phyloP scores from a whole-genome alignment of 2,797 vertebrate species.

The Siniperca scherzeri region DNA sequence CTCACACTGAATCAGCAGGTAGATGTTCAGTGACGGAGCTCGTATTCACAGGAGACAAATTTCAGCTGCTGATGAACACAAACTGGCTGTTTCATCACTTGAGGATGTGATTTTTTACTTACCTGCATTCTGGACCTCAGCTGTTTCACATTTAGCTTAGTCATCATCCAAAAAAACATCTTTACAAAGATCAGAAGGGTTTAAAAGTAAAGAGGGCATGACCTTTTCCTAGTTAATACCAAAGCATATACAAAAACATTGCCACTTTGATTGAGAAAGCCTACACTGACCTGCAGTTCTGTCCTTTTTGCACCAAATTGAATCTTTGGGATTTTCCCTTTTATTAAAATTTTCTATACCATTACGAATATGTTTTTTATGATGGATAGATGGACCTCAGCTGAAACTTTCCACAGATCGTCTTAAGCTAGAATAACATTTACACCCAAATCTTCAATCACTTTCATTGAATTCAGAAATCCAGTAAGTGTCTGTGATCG shows the following conservation, averaged over 20 bases:
- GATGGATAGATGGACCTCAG: background rate
- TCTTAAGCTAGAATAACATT: background rate
- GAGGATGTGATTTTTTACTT: background rate
- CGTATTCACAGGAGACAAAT: background rate
- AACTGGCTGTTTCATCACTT: background rate
- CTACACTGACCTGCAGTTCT: slow-evolving; percentile 5
- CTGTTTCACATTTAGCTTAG: slow-evolving; percentile 5
- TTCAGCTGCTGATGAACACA: background rate
- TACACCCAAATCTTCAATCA: background rate
- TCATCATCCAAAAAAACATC: background rate
- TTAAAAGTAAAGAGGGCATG: background rate
- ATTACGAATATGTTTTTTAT: background rate
- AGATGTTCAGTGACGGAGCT: background rate
- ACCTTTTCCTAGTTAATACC: slow-evolving; percentile 4
- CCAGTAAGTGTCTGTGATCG: slow-evolving; percentile 23
- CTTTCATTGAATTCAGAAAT: slow-evolving; percentile 27
- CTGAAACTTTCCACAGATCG: background rate
- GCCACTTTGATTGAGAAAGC: slow-evolving; percentile 1
- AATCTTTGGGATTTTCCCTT: background rate
- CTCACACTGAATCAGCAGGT: background rate
- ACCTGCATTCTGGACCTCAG: background rate
- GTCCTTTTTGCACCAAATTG: background rate
- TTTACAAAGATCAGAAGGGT: background rate
- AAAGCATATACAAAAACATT: slow-evolving; percentile 17
- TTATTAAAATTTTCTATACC: background rate